Conservation (phyloP, 2,888 invertebrate species). For the Sesamia inferens region DNA sequence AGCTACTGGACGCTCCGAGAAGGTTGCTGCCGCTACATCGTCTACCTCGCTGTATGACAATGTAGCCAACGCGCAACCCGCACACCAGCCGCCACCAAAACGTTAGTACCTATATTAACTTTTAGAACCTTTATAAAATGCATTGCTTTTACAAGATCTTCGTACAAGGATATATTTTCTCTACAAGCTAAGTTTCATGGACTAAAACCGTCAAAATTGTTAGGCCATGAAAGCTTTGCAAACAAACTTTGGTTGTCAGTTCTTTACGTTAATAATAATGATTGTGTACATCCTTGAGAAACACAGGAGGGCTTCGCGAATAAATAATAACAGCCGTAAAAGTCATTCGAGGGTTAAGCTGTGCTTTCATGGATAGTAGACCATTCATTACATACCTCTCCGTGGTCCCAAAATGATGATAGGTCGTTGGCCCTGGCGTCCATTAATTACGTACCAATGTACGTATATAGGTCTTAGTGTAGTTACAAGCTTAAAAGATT, state of each 20-base stretch:
- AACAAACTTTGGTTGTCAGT: background rate
- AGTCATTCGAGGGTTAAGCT: background rate
- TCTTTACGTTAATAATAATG: background rate
- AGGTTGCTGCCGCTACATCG: slow-evolving; percentile 96
- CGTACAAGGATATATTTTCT: background rate
- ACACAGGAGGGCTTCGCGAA: background rate
- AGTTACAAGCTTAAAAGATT: background rate
- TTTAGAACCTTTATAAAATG: background rate
- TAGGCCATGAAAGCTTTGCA: background rate
- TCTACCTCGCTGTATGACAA: slow-evolving; percentile 97
- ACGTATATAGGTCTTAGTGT: background rate
- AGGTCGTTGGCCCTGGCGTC: background rate
- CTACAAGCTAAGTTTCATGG: background rate
- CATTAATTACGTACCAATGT: background rate
- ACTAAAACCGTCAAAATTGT: background rate
- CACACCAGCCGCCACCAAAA: slow-evolving; percentile 88
- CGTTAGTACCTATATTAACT: slow-evolving; percentile 73
- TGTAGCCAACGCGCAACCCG: slow-evolving; percentile 90
- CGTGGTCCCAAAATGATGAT: background rate
- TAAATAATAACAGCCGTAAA: background rate
- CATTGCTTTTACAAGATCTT: background rate
- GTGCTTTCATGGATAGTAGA: background rate
- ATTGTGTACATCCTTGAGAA: background rate
- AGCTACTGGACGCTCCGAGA: slow-evolving; percentile 91
- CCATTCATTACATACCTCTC: background rate